Evolutionary conservation across 2,888 invertebrate species (phyloP), one percentile per base, ranked within the genome.

Genomic region (Eupithecia tripunctaria): DNA sequence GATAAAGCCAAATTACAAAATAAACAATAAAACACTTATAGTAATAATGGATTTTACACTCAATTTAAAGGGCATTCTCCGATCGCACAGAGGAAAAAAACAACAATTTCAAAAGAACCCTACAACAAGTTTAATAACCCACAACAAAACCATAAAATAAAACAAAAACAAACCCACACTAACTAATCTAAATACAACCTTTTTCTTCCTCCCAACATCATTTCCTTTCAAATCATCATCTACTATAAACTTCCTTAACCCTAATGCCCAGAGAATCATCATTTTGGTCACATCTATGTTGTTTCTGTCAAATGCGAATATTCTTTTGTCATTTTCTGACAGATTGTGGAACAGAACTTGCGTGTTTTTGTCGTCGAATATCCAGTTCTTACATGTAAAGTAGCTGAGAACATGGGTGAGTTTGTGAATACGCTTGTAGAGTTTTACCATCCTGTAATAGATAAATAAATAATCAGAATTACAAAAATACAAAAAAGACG

Each of bases 181-280:
- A 41, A 41, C 12, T 38, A 64, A 38, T 14, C 15, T 64, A 41
- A 64, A 64, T 2, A 36, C 10, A 1, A 36, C 5, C 12, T 63
- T 32, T 21, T 63, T 63, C 21, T 12, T 63, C 21, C 36, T 63
- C 0, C 38, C 64, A 36, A 64, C 6, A 6, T 41, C 36, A 25
- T 38, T 36, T 7, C 64, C 64, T 38, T 64, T 41, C 12, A 64
- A 38, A 0, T 36, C 25, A 64, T 64, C 64, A 7, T 64, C 15
- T 14, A 64, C 2, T 38, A 64, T 14, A 38, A 38, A 64, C 38
- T 25, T 38, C 25, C 64, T 64, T 14, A 64, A 10, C 2, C 64
- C 64, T 38, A 64, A 36, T 14, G 41, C 18, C 64, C 64, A 64
- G 5, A 64, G 7, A 64, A 64, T 36, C 64, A 64, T 21, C 64